Conservation (phyloP, 2,888 invertebrate species). For the Taenaris catops region DNA sequence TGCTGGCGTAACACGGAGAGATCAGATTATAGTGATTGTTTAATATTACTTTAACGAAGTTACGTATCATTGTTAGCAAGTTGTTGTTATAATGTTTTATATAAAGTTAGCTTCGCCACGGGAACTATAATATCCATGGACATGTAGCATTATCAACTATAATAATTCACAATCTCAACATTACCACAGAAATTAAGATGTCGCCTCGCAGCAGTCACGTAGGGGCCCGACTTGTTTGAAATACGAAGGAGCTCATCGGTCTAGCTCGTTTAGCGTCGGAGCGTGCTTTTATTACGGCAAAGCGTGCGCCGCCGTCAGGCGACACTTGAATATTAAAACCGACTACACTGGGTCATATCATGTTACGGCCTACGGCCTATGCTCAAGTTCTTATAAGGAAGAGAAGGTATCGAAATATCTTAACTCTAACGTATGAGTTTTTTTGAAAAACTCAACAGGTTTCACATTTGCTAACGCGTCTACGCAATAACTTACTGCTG, state of each 20-base stretch:
- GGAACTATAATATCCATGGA: constrained; percentile 18
- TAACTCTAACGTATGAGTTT: background rate
- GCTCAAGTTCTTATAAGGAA: background rate
- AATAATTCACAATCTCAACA: constrained; percentile 64
- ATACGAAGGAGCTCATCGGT: constrained; percentile 75
- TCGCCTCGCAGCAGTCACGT: constrained; percentile 67
- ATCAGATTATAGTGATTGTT: too few relatives aligned
- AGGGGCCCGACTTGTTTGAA: constrained; percentile 70
- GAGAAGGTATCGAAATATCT: background rate
- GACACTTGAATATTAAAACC: constrained; percentile 40
- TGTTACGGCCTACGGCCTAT: too few relatives aligned
- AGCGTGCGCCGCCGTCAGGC: constrained; percentile 64
- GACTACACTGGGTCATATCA: constrained; percentile 55
- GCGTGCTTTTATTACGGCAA: constrained; percentile 76
- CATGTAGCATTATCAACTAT: constrained; percentile 35
- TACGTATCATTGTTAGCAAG: background rate
- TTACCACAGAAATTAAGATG: constrained; percentile 50
- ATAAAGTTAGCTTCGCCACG: constrained; percentile 4
- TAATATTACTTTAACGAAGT: background rate
- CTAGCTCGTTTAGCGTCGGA: constrained; percentile 73
- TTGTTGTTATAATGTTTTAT: constrained; percentile 4
- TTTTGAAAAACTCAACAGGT: too few relatives aligned
- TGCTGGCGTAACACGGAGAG: too few relatives aligned
- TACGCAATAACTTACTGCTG: too few relatives aligned
- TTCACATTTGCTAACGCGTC: too few relatives aligned